A percentile compares a stretch with the other conserved stretches of the same genome.
Conservation (phyloP, 2,797 vertebrate genomes). For the Phataginus tricuspis region DNA sequence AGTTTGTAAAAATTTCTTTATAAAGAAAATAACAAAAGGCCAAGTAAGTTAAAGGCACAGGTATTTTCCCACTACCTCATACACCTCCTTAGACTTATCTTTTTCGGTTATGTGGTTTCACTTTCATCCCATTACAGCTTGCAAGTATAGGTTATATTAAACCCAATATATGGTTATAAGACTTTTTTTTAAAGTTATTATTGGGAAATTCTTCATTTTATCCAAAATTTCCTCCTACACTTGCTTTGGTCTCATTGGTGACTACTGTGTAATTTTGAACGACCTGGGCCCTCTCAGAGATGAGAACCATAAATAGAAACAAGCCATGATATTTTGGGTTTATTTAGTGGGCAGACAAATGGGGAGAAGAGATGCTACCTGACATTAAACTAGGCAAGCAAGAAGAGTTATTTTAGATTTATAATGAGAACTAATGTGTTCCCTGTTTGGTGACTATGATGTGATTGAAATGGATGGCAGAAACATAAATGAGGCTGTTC, state of each 20-base stretch:
- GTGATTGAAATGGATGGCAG: not conserved
- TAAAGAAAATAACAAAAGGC: not conserved
- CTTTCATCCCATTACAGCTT: not conserved
- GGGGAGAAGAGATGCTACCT: not conserved
- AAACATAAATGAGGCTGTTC: not conserved
- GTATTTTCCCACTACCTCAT: not conserved
- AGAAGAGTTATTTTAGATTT: not conserved
- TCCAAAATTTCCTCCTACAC: not conserved
- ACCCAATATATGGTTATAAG: not conserved
- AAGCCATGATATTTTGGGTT: not conserved
- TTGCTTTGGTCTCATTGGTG: not conserved
- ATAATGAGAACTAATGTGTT: not conserved
- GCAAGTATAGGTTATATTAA: not conserved
- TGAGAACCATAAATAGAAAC: not conserved
- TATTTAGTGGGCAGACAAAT: not conserved
- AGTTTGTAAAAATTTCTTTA: not conserved
- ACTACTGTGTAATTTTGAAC: not conserved
- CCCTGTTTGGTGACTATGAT: not conserved
- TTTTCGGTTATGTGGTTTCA: not conserved
- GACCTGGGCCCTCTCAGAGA: not conserved
- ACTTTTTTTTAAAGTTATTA: not conserved
- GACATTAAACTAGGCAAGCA: not conserved
- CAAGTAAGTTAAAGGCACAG: not conserved
- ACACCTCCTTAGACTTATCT: not conserved
- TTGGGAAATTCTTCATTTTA: not conserved